Evolutionary conservation across 2,113 vertebrate species (phyloP), one percentile per base, ranked within the genome.

Genomic region (Rhizomys pruinosus): DNA sequence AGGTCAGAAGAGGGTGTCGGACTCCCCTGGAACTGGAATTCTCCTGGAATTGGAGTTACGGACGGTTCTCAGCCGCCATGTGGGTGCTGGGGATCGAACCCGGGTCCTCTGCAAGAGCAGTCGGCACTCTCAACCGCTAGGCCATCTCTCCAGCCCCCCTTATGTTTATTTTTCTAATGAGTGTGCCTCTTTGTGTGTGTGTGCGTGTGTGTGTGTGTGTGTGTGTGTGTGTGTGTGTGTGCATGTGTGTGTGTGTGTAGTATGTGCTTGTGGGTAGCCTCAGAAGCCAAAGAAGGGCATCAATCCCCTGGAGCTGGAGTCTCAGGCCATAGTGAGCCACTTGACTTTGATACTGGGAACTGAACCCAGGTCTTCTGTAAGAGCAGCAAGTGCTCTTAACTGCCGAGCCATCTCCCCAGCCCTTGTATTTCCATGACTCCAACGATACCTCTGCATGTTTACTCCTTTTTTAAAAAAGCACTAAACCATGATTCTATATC

Each of bases 401-500:
- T 59, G 34, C 29, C 23, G 42, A 52, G 3, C 42, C 42, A 68
- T 68, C 63, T 68, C 74, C 55, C 47, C 47, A n/a, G 47, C 32
- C 32, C 74, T 39, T 52, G 29, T 80, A 17, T 61, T 72, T 39
- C 44, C 66, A 86, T 4, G 27, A 39, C 42, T 59, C n/a, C 25
- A 19, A 89, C 39, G 78, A 61, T 47, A 95, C n/a, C 42, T 74
- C 27, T 37, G 4, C 47, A 22, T 82, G 32, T 37, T 79, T 71
- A 5, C 16, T 47, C 64, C 64, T 59, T 88, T 32, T 79, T 68
- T 32, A 88, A 27, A 19, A 97, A 73, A 82, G 19, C 59, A 78
- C 87, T 84, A 34, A n/a, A 64, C 44, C 77, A 22, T 20, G 89
- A 81, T 42, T 96, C 42, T 39, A 42, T 89, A 57, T 34, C 59